phyloP scores from a whole-genome alignment of 1,140 invertebrate genomes.

The Cecropterus lyciades region DNA sequence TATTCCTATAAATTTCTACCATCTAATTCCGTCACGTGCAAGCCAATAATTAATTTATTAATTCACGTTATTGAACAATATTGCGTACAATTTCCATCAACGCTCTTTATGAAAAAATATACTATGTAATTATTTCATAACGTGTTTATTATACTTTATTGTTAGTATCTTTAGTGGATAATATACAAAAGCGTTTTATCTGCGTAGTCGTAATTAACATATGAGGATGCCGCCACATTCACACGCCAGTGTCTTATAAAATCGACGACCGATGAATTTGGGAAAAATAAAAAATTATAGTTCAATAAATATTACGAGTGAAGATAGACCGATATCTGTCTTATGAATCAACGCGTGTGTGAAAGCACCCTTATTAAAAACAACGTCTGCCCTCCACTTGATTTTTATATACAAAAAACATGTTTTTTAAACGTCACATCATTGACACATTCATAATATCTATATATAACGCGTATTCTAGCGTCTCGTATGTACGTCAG shows the following conservation, averaged over 20 bases:
- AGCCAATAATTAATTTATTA: too few relatives aligned
- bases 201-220: not conserved
- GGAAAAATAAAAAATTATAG: too few relatives aligned
- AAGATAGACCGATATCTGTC: too few relatives aligned
- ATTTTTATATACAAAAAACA: too few relatives aligned
- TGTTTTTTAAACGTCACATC: too few relatives aligned
- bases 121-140: not conserved
- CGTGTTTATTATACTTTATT: constrained; percentile 8
- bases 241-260: not conserved
- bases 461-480: constrained; percentile 13
- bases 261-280: too few relatives aligned
- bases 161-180: constrained; percentile 13
- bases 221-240: not conserved
- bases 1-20: too few relatives aligned
- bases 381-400: not conserved
- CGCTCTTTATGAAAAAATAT: not conserved
- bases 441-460: not conserved
- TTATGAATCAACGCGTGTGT: not conserved
- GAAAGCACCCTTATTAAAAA: constrained; percentile 1
- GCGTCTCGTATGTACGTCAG: constrained; percentile 16
- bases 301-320: too few relatives aligned
- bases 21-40: constrained; percentile 45
- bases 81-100: too few relatives aligned
- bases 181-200: not conserved
- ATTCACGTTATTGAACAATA: too few relatives aligned